Base-by-base conservation (phyloP, 2,888 invertebrate species). In the Strigamia maritima region DNA sequence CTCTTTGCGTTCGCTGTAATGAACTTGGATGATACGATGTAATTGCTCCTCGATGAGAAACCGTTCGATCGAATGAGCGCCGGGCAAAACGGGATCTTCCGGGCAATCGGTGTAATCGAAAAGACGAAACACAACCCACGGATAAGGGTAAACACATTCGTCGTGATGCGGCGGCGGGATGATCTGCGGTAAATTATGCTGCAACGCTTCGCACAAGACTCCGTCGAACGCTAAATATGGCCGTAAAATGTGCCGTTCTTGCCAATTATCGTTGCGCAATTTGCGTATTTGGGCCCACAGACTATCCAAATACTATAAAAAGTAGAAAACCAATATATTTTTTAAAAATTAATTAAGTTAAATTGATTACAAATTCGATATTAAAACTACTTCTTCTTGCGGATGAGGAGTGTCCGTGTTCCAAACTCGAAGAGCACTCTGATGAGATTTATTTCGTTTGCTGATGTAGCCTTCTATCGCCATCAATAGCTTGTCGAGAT, bases 81-180 rank as follows among this genome's bases (percentile, higher is more conserved):
- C 98, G 0, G 99, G 99, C 79, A 99, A 87, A 74, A 87, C 86
- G 7, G 87, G 87, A 7, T 87, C 87, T 86, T 87, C 97, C 0
- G 98, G 97, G 83, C 98, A 97, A 87, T 99, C 99, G 0, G 98
- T 97, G 86, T 98, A 97, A 86, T 98, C 98, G 88, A 99, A 99
- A 91, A 99, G 85, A 38, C 89, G 90, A 87, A 97, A 98, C 49
- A 98, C 93, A 0, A 96, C 95, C 85, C 93, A 91, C 0, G 99
- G 99, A 90, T 97, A 92, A 0, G 98, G 98, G 87, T 99, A 99
- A 28, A 90, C 89, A 84, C 93, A 93, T 1, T 91, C 90, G 81
- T 96, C 94, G 84, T 95, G 93, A 88, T 98, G 98, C 0, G 95
- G 93, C 4, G 98, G 97, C 14, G 97, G 94, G 84, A 93, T 89